These are phyloP conservation scores for Grallaria varia DNA, from an alignment of 2,113 vertebrate genomes.

Conservation along the genomic window DNA sequence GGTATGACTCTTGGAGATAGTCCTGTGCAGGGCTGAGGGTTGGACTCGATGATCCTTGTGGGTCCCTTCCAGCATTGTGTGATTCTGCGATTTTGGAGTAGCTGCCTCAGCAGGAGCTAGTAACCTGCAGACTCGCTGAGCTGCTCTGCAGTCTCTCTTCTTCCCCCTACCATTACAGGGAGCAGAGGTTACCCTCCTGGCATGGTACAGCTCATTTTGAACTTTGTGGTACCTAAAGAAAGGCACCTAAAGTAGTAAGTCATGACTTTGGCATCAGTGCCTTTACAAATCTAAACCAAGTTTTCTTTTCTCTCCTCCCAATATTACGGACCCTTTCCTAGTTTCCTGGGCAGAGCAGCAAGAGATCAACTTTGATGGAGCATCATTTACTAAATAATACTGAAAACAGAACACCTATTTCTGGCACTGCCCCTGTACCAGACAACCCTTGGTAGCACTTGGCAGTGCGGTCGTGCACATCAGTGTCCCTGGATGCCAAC, in stretches of 20 bases:
- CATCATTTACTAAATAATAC: background rate
- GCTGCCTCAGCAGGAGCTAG: background rate
- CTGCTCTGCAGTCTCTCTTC: background rate
- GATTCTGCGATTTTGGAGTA: background rate
- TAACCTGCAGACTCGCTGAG: background rate
- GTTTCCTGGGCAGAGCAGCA: background rate
- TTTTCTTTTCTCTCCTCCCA: fast-evolving
- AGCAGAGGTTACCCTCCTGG: background rate
- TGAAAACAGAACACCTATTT: background rate
- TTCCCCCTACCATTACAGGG: fast-evolving
- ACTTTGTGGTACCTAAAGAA: background rate
- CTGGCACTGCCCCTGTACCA: background rate
- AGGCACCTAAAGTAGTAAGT: background rate
- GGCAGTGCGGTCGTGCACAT: background rate
- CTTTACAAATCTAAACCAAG: background rate
- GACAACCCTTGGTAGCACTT: background rate
- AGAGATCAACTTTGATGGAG: background rate
- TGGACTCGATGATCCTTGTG: background rate
- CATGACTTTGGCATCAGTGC: background rate
- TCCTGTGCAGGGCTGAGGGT: background rate
- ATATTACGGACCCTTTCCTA: background rate
- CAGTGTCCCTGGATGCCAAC: fast-evolving
- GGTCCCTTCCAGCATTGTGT: background rate
- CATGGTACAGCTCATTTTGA: background rate
- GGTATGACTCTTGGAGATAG: background rate